Evolutionary conservation across 2,113 vertebrate species (phyloP).

Genomic region (Lagopus muta): DNA sequence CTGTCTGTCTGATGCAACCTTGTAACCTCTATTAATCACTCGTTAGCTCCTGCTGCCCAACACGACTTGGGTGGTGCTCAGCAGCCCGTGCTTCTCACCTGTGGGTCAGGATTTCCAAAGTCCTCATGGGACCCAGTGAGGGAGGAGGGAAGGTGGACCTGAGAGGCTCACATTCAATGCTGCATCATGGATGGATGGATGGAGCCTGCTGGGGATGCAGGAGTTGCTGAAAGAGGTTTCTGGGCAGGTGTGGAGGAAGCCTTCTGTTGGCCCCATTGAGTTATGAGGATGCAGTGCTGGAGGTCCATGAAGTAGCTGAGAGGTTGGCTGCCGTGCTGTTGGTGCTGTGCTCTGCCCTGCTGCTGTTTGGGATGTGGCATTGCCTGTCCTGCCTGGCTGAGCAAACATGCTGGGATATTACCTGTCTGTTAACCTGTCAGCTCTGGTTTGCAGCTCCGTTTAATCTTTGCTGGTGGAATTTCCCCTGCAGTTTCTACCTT

Average conservation of each 20-base stretch:
- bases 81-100: neutral
- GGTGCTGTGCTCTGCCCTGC: neutral
- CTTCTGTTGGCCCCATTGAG: neutral
- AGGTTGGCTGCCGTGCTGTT: neutral
- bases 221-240: neutral
- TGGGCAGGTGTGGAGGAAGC: neutral
- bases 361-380: neutral
- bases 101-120: neutral
- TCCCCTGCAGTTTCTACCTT: constrained; percentile 76
- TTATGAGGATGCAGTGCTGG: accelerated
- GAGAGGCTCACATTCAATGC: neutral
- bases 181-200: neutral
- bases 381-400: constrained; percentile 45
- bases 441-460: constrained; percentile 55
- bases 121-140: accelerated
- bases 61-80: neutral
- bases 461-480: constrained; percentile 80
- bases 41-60: neutral
- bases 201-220: neutral
- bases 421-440: constrained; percentile 78
- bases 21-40: neutral
- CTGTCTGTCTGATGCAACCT: neutral
- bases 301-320: accelerated
- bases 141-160: neutral
- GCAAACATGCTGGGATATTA: constrained; percentile 70